phyloP scores from a whole-genome alignment of 2,113 vertebrate genomes.

The Python bivittatus region DNA sequence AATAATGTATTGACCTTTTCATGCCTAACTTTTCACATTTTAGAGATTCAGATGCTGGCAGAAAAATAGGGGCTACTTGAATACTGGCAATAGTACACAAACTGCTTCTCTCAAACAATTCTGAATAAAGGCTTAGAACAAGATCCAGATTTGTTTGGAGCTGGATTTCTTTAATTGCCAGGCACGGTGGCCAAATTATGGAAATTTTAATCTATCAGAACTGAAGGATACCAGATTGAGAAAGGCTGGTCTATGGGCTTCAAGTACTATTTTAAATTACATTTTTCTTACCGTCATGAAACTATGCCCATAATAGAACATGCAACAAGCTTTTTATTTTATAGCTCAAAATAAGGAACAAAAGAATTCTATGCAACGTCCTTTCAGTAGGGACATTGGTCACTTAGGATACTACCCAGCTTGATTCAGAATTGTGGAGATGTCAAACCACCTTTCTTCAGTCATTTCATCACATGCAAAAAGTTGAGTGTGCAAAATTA shows the following conservation, averaged over 20 bases:
- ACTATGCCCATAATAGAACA: background rate
- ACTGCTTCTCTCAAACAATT: background rate
- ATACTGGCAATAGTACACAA: background rate
- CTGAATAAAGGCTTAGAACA: background rate
- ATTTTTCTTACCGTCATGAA: background rate
- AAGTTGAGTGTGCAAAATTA: background rate
- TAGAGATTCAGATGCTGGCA: background rate
- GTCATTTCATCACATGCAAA: background rate
- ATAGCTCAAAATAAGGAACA: background rate
- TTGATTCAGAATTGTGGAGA: no score
- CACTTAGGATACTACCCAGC: background rate
- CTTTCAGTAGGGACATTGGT: background rate
- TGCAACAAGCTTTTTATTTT: background rate
- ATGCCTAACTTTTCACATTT: background rate
- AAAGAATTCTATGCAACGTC: background rate
- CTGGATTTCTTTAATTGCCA: background rate
- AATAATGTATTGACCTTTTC: background rate
- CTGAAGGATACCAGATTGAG: background rate
- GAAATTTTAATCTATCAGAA: background rate
- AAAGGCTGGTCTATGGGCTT: background rate
- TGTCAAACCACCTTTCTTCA: no score
- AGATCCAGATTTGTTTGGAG: background rate
- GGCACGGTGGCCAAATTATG: background rate
- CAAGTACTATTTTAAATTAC: background rate
- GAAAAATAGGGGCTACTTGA: background rate